Evolutionary conservation across 2,113 vertebrate species (phyloP).

Genomic region (Castor canadensis): DNA sequence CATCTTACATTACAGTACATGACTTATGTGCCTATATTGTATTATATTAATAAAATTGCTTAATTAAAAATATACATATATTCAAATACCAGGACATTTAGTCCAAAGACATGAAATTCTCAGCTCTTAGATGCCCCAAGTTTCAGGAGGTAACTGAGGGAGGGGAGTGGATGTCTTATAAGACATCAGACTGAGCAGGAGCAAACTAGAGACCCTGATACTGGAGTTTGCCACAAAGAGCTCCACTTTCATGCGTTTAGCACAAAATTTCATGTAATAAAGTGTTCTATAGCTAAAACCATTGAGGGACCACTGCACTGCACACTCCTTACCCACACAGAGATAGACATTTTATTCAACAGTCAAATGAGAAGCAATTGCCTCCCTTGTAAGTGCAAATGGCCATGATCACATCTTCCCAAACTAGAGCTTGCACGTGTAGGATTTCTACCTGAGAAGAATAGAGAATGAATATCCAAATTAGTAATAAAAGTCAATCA

Average conservation of each 20-base stretch:
- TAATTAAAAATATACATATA: neutral
- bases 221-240: neutral
- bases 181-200: neutral
- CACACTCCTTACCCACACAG: neutral
- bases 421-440: neutral
- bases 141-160: neutral
- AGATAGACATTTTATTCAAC: neutral
- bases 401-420: neutral
- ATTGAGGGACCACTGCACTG: too few species aligned
- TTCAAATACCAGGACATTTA: neutral
- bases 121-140: neutral
- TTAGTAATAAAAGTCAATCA: neutral
- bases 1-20: neutral
- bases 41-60: neutral
- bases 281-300: neutral
- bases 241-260: neutral
- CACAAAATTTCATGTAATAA: neutral
- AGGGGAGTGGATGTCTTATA: fast-evolving
- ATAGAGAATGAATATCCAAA: neutral
- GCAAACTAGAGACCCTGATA: neutral
- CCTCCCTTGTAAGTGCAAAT: neutral
- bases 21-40: neutral
- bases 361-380: neutral
- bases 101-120: neutral
- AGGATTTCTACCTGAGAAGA: neutral